Conservation (phyloP, 2,888 invertebrate genomes). For the Lysandra bellargus region DNA sequence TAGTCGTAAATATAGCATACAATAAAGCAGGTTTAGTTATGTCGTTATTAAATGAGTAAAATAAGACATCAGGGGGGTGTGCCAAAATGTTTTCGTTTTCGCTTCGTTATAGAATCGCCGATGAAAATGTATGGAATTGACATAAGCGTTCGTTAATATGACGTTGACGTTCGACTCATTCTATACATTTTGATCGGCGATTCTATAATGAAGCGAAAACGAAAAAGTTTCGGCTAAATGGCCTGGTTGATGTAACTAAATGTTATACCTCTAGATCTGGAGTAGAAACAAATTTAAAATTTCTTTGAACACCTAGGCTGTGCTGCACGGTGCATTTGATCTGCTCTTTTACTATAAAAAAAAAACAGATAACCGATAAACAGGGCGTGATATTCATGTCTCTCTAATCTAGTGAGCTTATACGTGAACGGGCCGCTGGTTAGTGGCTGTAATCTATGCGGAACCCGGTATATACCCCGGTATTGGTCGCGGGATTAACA, state of each 20-base stretch:
- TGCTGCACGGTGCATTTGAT: not conserved
- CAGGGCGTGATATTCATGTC: not conserved
- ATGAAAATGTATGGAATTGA: no score
- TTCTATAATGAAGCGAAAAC: no score
- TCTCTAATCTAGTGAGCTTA: not conserved
- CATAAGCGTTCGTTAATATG: no score
- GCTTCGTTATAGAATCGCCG: no score
- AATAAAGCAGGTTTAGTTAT: not conserved
- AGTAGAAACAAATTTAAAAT: not conserved
- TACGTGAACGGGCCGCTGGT: slow-evolving; percentile 20
- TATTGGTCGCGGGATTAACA: not conserved
- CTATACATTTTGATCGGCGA: no score
- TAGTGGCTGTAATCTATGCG: slow-evolving; percentile 24
- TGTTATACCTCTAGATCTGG: not conserved
- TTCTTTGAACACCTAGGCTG: not conserved
- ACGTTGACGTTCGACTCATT: no score
- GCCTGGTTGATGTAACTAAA: not conserved
- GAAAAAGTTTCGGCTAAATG: no score
- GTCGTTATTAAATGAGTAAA: no score
- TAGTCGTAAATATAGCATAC: not conserved
- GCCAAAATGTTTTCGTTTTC: no score
- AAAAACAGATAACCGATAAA: not conserved
- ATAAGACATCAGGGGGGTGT: no score
- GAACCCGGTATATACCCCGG: slow-evolving; percentile 1
- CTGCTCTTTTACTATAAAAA: not conserved